Conservation (phyloP, 2,888 invertebrate species). For the Heteromyza rotundicornis region DNA sequence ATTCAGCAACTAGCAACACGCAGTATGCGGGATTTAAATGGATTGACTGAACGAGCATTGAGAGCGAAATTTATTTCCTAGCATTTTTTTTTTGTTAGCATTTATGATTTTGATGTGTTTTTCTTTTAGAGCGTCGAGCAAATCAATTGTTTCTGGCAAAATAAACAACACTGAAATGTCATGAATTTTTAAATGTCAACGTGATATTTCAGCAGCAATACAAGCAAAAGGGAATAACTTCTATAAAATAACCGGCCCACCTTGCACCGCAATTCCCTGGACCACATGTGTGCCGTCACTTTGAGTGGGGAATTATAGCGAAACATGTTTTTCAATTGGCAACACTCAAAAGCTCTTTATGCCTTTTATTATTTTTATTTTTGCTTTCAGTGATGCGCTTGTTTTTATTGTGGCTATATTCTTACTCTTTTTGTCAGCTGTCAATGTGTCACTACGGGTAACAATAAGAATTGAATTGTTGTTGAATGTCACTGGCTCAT, state of each 20-base stretch:
- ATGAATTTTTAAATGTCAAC: not conserved
- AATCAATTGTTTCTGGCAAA: not conserved
- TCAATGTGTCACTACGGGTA: not conserved
- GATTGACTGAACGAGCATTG: no score
- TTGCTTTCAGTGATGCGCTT: not conserved
- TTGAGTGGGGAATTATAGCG: not conserved
- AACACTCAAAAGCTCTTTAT: conserved; percentile 2
- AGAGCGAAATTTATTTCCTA: not conserved
- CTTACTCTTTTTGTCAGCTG: not conserved
- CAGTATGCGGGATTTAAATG: not conserved
- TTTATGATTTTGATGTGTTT: not conserved
- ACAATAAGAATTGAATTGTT: conserved; percentile 5
- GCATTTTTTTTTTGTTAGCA: not conserved
- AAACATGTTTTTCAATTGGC: not conserved
- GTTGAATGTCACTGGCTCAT: not conserved
- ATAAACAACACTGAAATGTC: not conserved
- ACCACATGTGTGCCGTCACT: no score
- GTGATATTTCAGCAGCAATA: not conserved
- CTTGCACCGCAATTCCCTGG: no score
- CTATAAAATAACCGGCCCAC: not conserved
- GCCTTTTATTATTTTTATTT: not conserved
- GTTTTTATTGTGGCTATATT: not conserved
- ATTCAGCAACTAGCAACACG: not conserved
- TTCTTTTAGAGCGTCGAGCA: not conserved
- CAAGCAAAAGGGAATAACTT: not conserved